Base-by-base conservation (phyloP, 2,888 invertebrate genomes). In the Dryobotodes eremita region DNA sequence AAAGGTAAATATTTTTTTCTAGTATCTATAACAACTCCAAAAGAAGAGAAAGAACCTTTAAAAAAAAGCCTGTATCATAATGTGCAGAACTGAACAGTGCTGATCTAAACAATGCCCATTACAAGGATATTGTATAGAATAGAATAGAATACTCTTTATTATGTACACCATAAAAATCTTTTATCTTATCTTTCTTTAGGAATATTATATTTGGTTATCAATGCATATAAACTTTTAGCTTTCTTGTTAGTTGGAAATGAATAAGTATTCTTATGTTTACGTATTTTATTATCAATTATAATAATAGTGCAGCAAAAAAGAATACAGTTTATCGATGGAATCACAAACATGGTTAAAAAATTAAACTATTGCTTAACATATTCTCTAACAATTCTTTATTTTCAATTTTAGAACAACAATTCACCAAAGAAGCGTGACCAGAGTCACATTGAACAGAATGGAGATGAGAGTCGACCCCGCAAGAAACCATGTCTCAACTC, bases 391-490 rank as follows among this genome's bases (percentile, higher is more conserved):
- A 36, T 64, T 20, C 0, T 61, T 13, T 53, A n/a, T 61, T 74
- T 36, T 70, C 11, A 73, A 85, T 94, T 94, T 76, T 93, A 97
- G 97, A 93, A 96, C 83, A 95, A 97, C 95, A 97, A 95, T 82
- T 97, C 97, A 59, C 97, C 97, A 86, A 97, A 97, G 91, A 98
- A 98, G 93, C 95, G 97, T 83, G 97, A 98, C 83, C 96, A 96
- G 83, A 97, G 95, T 89, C 95, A 95, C 83, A 91, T 96, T 76
- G 96, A 96, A 84, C 97, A 97, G 86, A 97, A 97, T 79, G 97
- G 97, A 57, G 96, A 97, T n/a, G 97, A 97, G 57, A 95, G 94
- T 71, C 93, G 97, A 86, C 97, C 97, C 20, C 97, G 97, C 91
- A 98, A 98, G 93, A 97, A 97, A 95, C 97, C 97, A 65, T 97